Percentiles rank a stretch among this genome's conserved stretches.
Conservation (phyloP, 2,113 vertebrate genomes). For the Stigmatopora nigra region DNA sequence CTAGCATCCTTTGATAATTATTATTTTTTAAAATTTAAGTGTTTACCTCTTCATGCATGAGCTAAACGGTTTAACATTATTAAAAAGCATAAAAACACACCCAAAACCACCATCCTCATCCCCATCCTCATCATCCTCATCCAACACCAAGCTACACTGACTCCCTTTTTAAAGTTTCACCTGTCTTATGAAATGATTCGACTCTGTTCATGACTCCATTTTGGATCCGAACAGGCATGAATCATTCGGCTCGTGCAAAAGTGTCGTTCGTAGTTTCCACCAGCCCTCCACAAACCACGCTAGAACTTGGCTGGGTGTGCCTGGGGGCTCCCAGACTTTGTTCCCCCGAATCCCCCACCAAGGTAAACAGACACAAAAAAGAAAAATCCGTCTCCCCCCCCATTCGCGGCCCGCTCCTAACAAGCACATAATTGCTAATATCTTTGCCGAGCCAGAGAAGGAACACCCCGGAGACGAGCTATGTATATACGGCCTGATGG, state of each 20-base stretch:
- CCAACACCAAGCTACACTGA: too few relatives aligned
- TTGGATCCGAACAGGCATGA: background rate
- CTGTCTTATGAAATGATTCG: background rate
- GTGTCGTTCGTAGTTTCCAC: constrained; percentile 54
- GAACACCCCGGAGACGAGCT: constrained; percentile 56
- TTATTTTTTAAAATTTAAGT: too few relatives aligned
- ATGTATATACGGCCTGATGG: constrained; percentile 60
- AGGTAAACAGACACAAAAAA: constrained; percentile 60
- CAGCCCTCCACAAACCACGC: background rate
- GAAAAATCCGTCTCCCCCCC: constrained; percentile 57
- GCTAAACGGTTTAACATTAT: background rate
- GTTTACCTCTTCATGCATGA: too few relatives aligned
- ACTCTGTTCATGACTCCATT: background rate
- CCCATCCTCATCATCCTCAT: too few relatives aligned
- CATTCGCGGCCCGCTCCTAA: constrained; percentile 63
- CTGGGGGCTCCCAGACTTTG: constrained; percentile 37
- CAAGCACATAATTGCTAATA: constrained; percentile 74
- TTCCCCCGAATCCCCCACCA: constrained; percentile 52
- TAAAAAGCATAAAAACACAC: background rate
- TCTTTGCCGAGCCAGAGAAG: constrained; percentile 61
- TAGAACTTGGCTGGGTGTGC: constrained; percentile 26
- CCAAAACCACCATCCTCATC: background rate
- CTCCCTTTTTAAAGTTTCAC: background rate
- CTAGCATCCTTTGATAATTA: too few relatives aligned
- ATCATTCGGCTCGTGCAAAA: constrained; percentile 60